Percentiles rank a stretch among this genome's conserved stretches.
Evolutionary conservation across 2,113 vertebrate genomes (phyloP).

Genomic region (Limnothrissa miodon): DNA sequence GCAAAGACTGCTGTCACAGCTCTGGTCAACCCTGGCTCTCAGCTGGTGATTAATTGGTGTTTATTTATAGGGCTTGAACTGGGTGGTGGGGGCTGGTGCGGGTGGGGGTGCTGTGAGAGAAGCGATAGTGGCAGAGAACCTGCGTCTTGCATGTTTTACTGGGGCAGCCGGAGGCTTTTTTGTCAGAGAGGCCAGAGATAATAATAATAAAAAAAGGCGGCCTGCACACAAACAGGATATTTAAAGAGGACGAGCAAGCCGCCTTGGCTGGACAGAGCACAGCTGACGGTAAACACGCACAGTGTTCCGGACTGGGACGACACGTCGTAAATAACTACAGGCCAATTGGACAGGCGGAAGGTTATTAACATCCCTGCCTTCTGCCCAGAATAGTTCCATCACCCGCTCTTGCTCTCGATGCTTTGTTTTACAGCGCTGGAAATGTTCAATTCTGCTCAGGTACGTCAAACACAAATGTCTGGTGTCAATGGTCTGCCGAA

Average conservation of each 20-base stretch:
- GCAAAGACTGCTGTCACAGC: conserved; percentile 54
- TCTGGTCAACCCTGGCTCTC: conserved; percentile 67
- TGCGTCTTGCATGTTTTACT: conserved; percentile 66
- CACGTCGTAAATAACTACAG: conserved; percentile 61
- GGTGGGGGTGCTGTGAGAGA: conserved; percentile 58
- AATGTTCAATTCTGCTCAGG: conserved; percentile 45
- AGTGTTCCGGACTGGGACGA: conserved; percentile 29
- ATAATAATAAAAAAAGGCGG: conserved; percentile 52
- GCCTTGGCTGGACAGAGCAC: conserved; percentile 42
- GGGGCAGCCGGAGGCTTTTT: conserved; percentile 54
- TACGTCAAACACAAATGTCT: conserved; percentile 56
- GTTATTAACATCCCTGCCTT: conserved; percentile 55
- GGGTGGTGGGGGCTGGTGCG: conserved; percentile 44
- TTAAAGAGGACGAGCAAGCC: conserved; percentile 57
- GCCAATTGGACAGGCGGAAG: conserved; percentile 47
- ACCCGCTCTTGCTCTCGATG: neutral
- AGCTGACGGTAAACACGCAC: conserved; percentile 57
- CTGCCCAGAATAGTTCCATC: conserved; percentile 50
- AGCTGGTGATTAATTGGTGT: conserved; percentile 78
- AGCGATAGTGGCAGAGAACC: conserved; percentile 70
- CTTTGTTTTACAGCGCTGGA: conserved; percentile 33
- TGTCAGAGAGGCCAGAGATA: conserved; percentile 43
- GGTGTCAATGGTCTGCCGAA: conserved; percentile 2
- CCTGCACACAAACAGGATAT: conserved; percentile 59
- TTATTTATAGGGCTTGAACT: conserved; percentile 81